Evolutionary conservation across 2,888 invertebrate species (phyloP), one percentile per base, ranked within the genome.

Genomic region (Biston stratarius): DNA sequence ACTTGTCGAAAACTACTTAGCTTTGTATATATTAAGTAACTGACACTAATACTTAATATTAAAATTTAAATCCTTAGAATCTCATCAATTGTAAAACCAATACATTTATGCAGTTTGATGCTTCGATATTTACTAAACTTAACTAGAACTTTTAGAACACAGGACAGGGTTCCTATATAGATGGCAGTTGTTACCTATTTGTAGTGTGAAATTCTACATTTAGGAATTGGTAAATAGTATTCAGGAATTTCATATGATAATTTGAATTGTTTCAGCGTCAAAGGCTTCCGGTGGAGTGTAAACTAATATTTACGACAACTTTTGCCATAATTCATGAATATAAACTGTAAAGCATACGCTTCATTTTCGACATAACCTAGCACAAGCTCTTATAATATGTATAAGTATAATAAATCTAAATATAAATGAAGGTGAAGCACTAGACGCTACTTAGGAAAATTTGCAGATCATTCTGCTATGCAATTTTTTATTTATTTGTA

Each of bases 221-320:
- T 51, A 57, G 57, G 61, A 49, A 56, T 47, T 52, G 52, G 49
- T 52, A 33, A 60, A 15, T 52, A 67, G 67, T 45, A 60, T 14
- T 52, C 61, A 56, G 60, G 49, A 72, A 65, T 67, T 70, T 73
- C 68, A 75, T 66, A 65, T 63, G 14, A 65, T 70, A 65, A 80
- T 87, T 86, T 89, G 83, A 81, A 87, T 92, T 94, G 92, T 93
- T 94, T 93, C 93, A 93, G 93, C 91, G 78, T 80, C 85, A 87
- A 91, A 88, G 73, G 76, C 77, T 81, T 82, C 81, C 83, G 83
- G 87, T 73, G 84, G 82, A 83, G 85, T 85, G 77, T 88, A 88
- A 83, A 82, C 82, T 81, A 80, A 82, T 77, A 81, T 80, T 83
- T 75, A 74, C 77, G 81, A 79, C 80, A 79, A 73, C 78, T 79